A percentile compares a stretch with the other conserved stretches of the same genome.
Conservation (phyloP, 2,888 invertebrate genomes). For the Ophion ventricosus region DNA sequence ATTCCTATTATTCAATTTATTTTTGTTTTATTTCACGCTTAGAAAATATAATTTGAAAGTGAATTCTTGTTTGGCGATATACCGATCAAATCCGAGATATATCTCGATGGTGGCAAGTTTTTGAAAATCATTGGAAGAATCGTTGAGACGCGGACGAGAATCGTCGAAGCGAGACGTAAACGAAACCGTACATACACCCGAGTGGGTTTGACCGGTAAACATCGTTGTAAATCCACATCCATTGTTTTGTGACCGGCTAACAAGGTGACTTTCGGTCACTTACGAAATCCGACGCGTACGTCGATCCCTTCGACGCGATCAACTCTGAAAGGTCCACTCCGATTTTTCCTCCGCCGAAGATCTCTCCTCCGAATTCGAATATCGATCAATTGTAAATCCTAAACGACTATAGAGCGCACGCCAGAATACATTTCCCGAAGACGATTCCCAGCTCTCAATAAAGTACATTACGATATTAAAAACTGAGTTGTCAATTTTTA, state of each 20-base stretch:
- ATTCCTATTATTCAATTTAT: neutral
- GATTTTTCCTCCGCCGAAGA: neutral
- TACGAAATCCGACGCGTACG: neutral
- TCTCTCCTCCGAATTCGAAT: neutral
- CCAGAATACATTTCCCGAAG: no score
- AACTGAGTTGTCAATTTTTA: no score
- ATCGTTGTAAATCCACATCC: constrained; percentile 45
- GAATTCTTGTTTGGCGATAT: neutral
- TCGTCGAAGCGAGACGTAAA: constrained; percentile 23
- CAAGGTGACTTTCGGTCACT: constrained; percentile 54
- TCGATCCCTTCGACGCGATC: constrained; percentile 4
- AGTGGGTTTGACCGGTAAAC: constrained; percentile 37
- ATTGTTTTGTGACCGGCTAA: constrained; percentile 34
- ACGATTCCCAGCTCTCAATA: no score
- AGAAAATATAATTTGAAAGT: neutral
- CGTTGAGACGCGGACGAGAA: neutral
- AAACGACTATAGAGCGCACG: no score
- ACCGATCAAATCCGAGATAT: constrained; percentile 28
- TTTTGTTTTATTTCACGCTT: neutral
- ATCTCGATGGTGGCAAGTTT: neutral
- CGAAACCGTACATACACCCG: neutral
- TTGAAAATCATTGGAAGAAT: neutral
- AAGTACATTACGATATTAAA: no score
- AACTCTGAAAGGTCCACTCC: neutral
- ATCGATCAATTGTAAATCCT: neutral